phyloP scores from a whole-genome alignment of 2,113 vertebrate genomes.

The Festucalex cinctus region DNA sequence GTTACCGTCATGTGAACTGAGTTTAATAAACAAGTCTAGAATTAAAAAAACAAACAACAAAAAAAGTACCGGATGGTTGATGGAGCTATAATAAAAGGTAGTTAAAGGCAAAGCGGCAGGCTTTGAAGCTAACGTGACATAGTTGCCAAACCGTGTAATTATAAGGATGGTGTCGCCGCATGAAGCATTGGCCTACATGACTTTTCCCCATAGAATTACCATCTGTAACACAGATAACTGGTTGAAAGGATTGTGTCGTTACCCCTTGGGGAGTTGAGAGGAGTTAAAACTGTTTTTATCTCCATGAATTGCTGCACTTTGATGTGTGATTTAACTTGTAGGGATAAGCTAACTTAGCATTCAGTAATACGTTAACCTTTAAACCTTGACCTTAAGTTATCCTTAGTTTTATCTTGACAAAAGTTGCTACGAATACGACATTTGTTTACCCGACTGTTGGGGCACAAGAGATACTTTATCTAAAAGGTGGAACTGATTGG shows the following conservation, averaged over 20 bases:
- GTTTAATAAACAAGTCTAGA: background rate
- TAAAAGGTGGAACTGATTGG: background rate
- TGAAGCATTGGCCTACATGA: background rate
- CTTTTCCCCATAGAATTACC: background rate
- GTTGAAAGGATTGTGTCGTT: background rate
- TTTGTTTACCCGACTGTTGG: background rate
- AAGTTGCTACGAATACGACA: background rate
- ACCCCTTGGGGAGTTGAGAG: background rate
- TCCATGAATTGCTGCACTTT: background rate
- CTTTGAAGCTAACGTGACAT: background rate
- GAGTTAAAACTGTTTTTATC: background rate
- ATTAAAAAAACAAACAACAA: background rate
- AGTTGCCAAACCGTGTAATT: slow-evolving; percentile 4
- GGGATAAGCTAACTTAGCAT: background rate
- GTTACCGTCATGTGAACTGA: background rate
- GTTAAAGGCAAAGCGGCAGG: background rate
- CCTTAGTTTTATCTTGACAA: background rate
- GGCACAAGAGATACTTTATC: background rate
- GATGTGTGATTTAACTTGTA: background rate
- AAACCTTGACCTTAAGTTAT: background rate
- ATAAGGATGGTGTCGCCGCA: background rate
- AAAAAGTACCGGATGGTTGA: background rate
- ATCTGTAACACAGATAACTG: background rate
- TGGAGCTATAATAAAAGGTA: background rate
- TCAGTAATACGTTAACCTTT: background rate